Percentiles rank a stretch among this genome's conserved stretches.
These are phyloP conservation scores for Speoplatyrhinus poulsoni DNA, from an alignment of 2,113 vertebrate species.

Conservation along the genomic window DNA sequence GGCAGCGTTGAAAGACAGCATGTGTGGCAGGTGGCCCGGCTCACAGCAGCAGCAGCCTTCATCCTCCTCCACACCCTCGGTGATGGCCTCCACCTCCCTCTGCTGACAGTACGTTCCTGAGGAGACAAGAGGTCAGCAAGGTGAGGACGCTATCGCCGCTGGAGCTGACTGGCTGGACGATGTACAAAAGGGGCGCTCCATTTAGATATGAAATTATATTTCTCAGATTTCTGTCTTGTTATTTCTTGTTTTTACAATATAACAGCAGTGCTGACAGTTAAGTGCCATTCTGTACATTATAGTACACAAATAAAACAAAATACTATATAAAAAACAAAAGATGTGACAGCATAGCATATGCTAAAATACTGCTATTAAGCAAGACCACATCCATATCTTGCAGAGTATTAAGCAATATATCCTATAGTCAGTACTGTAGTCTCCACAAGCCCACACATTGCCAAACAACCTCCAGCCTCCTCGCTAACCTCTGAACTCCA, in stretches of 20 bases:
- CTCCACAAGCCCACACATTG: no score
- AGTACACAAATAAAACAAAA: no score
- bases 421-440: no score
- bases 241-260: no score
- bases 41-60: slow-evolving; percentile 93
- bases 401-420: neutral
- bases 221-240: neutral
- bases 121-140: neutral
- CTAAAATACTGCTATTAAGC: no score
- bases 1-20: slow-evolving; percentile 89
- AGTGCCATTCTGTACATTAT: no score
- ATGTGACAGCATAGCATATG: neutral
- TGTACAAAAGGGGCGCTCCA: neutral
- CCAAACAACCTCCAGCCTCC: neutral
- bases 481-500: slow-evolving; percentile 88
- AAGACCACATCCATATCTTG: neutral
- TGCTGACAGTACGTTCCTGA: slow-evolving; percentile 91
- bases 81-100: slow-evolving; percentile 92
- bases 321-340: no score
- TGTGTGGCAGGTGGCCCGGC: slow-evolving; percentile 86
- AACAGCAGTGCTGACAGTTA: no score
- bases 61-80: slow-evolving; percentile 89
- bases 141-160: neutral
- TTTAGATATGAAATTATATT: neutral
- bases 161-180: neutral